These are phyloP conservation scores for Drosophila lutescens DNA, from an alignment of 2,888 invertebrate genomes.

Conservation along the genomic window DNA sequence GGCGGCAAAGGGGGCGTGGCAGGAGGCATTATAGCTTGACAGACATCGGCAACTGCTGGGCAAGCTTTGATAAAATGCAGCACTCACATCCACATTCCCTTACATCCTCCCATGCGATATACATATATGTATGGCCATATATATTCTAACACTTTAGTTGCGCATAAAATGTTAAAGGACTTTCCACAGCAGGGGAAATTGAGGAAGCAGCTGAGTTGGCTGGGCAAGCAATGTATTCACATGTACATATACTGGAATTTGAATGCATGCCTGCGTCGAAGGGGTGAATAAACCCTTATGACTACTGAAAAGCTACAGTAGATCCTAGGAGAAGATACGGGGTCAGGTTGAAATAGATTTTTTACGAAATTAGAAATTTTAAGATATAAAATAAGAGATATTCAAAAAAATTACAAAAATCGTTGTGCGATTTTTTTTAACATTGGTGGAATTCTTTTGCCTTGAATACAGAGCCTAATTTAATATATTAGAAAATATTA, in stretches of 20 bases:
- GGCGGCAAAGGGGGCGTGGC: slow-evolving; percentile 15
- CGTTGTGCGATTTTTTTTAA: too few relatives aligned
- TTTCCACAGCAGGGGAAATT: slow-evolving; percentile 12
- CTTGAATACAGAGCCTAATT: too few relatives aligned
- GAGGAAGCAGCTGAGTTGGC: slow-evolving; percentile 14
- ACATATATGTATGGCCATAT: slow-evolving; percentile 9
- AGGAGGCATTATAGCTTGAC: slow-evolving; percentile 47
- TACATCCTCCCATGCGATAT: slow-evolving; percentile 2
- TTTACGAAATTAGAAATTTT: too few relatives aligned
- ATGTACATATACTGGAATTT: slow-evolving; percentile 7
- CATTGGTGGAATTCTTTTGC: too few relatives aligned
- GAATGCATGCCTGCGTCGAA: slow-evolving; percentile 23
- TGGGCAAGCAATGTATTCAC: slow-evolving; percentile 29
- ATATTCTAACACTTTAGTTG: slow-evolving; percentile 45
- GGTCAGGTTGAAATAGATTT: too few relatives aligned
- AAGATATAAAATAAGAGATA: too few relatives aligned
- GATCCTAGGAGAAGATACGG: not conserved
- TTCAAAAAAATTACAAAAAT: too few relatives aligned
- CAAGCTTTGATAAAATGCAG: slow-evolving; percentile 72
- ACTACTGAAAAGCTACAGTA: slow-evolving; percentile 12
- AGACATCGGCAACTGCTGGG: slow-evolving; percentile 54
- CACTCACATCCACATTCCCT: slow-evolving; percentile 12
- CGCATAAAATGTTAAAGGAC: slow-evolving; percentile 61
- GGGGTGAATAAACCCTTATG: slow-evolving; percentile 65
- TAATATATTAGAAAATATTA: too few relatives aligned